Percentiles rank a stretch among this genome's conserved stretches.
phyloP scores from a whole-genome alignment of 2,888 invertebrate genomes.

The Protonemura montana region DNA sequence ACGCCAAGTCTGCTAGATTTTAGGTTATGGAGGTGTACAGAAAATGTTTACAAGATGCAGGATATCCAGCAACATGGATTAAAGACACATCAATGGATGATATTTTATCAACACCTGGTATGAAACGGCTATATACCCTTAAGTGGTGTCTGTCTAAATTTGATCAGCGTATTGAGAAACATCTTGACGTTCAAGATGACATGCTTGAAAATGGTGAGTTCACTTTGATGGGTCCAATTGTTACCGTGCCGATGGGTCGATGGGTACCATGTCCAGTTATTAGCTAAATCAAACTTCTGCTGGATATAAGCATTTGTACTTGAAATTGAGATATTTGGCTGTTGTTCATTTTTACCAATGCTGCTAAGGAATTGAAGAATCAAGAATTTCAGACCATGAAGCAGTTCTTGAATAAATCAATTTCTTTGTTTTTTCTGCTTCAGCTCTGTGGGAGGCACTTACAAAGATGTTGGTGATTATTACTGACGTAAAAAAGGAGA shows the following conservation, averaged over 20 bases:
- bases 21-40: neutral
- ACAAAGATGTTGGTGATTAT: neutral
- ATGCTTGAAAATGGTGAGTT: conserved; percentile 14
- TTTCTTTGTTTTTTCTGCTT: neutral
- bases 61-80: neutral
- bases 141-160: conserved; percentile 32
- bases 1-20: neutral
- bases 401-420: neutral
- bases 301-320: no score
- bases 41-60: neutral
- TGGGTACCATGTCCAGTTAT: no score
- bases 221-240: no score
- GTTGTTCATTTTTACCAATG: no score
- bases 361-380: no score
- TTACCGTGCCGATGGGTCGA: no score
- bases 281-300: no score
- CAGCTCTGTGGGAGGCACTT: neutral
- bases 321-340: no score
- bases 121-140: neutral
- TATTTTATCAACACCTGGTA: conserved; percentile 3
- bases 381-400: no score
- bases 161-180: neutral
- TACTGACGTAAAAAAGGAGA: neutral
- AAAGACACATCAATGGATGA: neutral
- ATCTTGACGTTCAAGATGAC: conserved; percentile 10